Evolutionary conservation across 2,888 invertebrate species (phyloP).

Genomic region (Leucophenga montana): DNA sequence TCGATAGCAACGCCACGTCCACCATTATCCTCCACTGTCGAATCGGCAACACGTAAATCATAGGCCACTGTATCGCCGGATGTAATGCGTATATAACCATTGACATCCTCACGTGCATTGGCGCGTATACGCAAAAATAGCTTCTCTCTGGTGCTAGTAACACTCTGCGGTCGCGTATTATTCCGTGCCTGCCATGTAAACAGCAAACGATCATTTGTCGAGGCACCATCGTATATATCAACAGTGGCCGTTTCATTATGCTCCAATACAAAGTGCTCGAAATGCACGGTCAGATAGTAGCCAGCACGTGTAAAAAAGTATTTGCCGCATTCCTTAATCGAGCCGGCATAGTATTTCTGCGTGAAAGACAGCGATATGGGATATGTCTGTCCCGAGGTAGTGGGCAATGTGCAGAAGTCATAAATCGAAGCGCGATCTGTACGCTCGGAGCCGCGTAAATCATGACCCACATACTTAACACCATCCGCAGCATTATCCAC

Average conservation of each 20-base stretch:
- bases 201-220: conserved; percentile 80
- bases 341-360: conserved; percentile 83
- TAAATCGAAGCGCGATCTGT: conserved; percentile 84
- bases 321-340: conserved; percentile 83
- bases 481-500: conserved; percentile 93
- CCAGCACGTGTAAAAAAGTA: conserved; percentile 85
- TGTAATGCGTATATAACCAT: conserved; percentile 85
- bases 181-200: conserved; percentile 85
- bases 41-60: conserved; percentile 90
- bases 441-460: conserved; percentile 83
- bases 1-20: conserved; percentile 96
- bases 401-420: conserved; percentile 89
- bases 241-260: conserved; percentile 83
- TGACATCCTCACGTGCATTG: conserved; percentile 80
- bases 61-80: conserved; percentile 85
- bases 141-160: conserved; percentile 86
- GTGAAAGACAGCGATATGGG: conserved; percentile 88
- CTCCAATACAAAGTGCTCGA: conserved; percentile 86
- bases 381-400: conserved; percentile 88
- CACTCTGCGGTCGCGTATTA: conserved; percentile 89
- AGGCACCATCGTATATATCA: conserved; percentile 86
- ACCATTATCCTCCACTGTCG: conserved; percentile 89
- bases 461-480: conserved; percentile 87
- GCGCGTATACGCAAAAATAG: conserved; percentile 87
- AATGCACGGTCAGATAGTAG: conserved; percentile 88